These are phyloP conservation scores for Pyrochroa serraticornis DNA, from an alignment of 2,888 invertebrate species.

Conservation along the genomic window DNA sequence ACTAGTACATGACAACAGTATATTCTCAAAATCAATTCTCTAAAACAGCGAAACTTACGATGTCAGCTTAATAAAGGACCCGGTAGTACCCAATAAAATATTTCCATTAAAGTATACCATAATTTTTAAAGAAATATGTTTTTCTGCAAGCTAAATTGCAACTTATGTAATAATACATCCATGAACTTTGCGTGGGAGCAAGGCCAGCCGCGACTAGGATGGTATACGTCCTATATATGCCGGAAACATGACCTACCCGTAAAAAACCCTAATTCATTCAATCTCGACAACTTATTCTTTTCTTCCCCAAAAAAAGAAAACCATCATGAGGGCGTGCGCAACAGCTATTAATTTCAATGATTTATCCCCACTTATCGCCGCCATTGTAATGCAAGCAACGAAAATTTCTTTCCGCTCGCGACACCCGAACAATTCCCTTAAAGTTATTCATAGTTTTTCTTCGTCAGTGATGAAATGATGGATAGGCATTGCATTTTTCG, in stretches of 20 bases:
- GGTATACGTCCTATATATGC: too few species aligned
- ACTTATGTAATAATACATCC: too few species aligned
- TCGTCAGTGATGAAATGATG: conserved; percentile 1
- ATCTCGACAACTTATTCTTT: not conserved
- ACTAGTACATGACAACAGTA: too few species aligned
- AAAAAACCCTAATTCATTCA: not conserved
- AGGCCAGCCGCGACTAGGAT: too few species aligned
- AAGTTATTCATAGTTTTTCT: conserved; percentile 6
- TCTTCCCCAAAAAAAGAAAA: not conserved
- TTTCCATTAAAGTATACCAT: too few species aligned
- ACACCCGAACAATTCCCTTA: conserved; percentile 3
- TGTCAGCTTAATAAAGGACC: too few species aligned
- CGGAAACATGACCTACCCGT: not conserved
- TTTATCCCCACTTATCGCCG: conserved; percentile 8
- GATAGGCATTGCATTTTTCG: conserved; percentile 4
- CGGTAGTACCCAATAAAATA: too few species aligned
- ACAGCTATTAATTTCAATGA: conserved; percentile 13
- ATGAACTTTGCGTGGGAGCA: too few species aligned
- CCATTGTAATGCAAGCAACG: conserved; percentile 12
- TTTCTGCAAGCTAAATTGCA: too few species aligned
- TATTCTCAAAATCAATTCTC: too few species aligned
- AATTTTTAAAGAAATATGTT: too few species aligned
- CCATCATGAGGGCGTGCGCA: not conserved
- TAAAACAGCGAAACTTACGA: too few species aligned
- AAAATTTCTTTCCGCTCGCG: conserved; percentile 7